Percentiles rank a stretch among this genome's conserved stretches.
phyloP scores from a whole-genome alignment of 2,888 invertebrate genomes.

The Orchestes rusci region DNA sequence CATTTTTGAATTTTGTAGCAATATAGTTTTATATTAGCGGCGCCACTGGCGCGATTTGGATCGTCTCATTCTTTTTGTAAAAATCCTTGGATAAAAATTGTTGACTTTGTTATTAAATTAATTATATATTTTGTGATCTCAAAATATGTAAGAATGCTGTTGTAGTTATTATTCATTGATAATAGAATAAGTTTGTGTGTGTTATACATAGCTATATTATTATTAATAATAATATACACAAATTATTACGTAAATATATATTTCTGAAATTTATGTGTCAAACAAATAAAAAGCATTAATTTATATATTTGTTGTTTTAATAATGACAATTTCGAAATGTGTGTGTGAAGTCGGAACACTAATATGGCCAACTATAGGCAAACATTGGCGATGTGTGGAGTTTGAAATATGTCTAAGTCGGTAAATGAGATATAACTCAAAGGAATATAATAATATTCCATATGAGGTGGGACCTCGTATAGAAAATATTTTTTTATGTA shows the following conservation, averaged over 20 bases:
- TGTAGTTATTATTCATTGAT: slow-evolving; percentile 37
- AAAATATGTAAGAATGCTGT: slow-evolving; percentile 44
- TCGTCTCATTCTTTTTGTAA: slow-evolving; percentile 15
- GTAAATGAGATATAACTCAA: no score
- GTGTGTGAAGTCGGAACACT: neutral
- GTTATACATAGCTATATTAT: slow-evolving; percentile 41
- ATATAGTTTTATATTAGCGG: slow-evolving; percentile 17
- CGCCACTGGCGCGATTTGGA: neutral
- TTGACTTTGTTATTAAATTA: slow-evolving; percentile 43
- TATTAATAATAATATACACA: slow-evolving; percentile 36
- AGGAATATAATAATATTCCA: no score
- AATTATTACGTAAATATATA: slow-evolving; percentile 43
- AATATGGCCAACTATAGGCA: no score
- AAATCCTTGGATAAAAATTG: slow-evolving; percentile 31
- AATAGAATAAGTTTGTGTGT: slow-evolving; percentile 41
- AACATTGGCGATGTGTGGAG: no score
- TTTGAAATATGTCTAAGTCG: no score
- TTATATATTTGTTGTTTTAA: slow-evolving; percentile 32
- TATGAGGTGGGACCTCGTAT: no score
- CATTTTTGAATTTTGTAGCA: slow-evolving; percentile 33
- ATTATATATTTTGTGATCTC: slow-evolving; percentile 47
- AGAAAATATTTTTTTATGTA: no score
- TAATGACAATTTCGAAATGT: neutral
- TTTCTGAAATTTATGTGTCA: slow-evolving; percentile 47
- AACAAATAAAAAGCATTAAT: slow-evolving; percentile 43